Conservation (phyloP, 2,888 invertebrate species). For the Cheilosia pagana region DNA sequence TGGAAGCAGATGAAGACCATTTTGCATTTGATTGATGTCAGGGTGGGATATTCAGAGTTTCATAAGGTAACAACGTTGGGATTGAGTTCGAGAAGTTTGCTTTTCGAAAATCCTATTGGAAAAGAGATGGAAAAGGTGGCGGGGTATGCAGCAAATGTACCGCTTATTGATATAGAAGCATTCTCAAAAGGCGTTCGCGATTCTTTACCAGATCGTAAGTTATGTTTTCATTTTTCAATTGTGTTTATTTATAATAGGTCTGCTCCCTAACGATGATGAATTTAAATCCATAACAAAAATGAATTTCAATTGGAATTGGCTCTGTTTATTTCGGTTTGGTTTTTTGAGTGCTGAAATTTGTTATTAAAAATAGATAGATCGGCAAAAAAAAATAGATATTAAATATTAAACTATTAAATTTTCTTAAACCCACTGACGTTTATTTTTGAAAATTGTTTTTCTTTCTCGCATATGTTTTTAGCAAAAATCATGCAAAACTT, state of each 20-base stretch:
- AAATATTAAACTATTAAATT: too few relatives aligned
- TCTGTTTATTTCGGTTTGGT: too few relatives aligned
- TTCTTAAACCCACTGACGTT: too few relatives aligned
- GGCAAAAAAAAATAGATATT: too few relatives aligned
- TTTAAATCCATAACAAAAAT: too few relatives aligned
- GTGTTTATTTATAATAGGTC: neutral
- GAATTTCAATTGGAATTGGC: too few relatives aligned
- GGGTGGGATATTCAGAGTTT: constrained; percentile 86
- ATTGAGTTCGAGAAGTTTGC: constrained; percentile 85
- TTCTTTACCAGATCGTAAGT: constrained; percentile 83
- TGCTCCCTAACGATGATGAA: too few relatives aligned
- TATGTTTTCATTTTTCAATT: neutral
- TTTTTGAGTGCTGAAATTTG: too few relatives aligned
- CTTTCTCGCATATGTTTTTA: too few relatives aligned
- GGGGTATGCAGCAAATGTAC: constrained; percentile 77
- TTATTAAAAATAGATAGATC: too few relatives aligned
- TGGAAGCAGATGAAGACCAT: constrained; percentile 89
- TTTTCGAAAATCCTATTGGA: constrained; percentile 90
- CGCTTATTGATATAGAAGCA: constrained; percentile 75
- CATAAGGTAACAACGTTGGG: constrained; percentile 84
- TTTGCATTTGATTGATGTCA: constrained; percentile 89
- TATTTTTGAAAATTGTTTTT: too few relatives aligned
- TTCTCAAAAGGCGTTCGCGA: constrained; percentile 72
- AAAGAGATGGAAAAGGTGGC: constrained; percentile 85
- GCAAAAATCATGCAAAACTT: too few relatives aligned